A percentile compares a stretch with the other conserved stretches of the same genome.
phyloP scores from a whole-genome alignment of 2,113 vertebrate species.

The Lontra canadensis region DNA sequence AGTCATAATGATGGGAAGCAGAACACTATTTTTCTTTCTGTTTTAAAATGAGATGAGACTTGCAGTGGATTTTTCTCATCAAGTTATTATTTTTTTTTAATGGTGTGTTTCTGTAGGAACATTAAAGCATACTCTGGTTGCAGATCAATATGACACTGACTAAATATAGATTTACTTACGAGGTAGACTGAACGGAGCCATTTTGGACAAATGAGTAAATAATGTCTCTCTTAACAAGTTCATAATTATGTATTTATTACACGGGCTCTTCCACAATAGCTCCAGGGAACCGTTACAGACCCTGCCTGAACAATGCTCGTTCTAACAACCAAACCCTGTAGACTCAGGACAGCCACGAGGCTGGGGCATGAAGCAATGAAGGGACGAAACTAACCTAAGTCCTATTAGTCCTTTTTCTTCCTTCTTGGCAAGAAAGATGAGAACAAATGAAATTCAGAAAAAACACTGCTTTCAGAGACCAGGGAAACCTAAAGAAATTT shows the following conservation, averaged over 20 bases:
- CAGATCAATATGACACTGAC: conserved; percentile 84
- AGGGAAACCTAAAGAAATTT: neutral
- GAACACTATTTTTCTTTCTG: conserved; percentile 30
- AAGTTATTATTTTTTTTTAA: neutral
- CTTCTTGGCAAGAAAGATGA: conserved; percentile 46
- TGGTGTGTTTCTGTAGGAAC: conserved; percentile 74
- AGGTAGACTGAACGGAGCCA: conserved; percentile 86
- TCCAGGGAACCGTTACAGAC: conserved; percentile 80
- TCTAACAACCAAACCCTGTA: conserved; percentile 67
- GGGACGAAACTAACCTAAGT: neutral
- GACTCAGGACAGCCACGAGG: conserved; percentile 58
- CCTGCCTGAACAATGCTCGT: conserved; percentile 65
- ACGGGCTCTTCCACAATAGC: conserved; percentile 77
- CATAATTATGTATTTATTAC: conserved; percentile 84
- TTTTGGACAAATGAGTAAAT: conserved; percentile 85
- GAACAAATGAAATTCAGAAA: conserved; percentile 53
- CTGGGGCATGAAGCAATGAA: conserved; percentile 27
- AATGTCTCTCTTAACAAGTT: conserved; percentile 86
- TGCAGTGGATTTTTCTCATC: conserved; percentile 63
- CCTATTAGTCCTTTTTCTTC: neutral
- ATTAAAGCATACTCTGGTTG: conserved; percentile 76
- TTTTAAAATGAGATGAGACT: conserved; percentile 66
- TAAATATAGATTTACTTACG: conserved; percentile 85
- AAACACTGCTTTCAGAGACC: conserved; percentile 20
- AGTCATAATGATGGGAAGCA: conserved; percentile 47